Evolutionary conservation across 1,140 invertebrate species (phyloP).

Genomic region (Drosophila triauraria): DNA sequence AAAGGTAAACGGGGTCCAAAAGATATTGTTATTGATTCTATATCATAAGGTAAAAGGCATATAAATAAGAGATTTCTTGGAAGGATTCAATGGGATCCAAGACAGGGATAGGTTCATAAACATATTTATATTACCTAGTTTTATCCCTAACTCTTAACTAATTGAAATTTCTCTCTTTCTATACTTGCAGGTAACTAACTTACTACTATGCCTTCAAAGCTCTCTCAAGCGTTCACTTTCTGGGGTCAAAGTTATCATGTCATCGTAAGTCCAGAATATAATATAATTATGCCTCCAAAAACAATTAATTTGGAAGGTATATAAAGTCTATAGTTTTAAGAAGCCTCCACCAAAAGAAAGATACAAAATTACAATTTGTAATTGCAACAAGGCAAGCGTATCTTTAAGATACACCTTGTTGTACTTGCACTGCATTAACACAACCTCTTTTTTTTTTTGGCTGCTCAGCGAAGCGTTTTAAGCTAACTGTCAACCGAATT

Average conservation of each 20-base stretch:
- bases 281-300: conserved; percentile 50
- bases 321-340: not conserved
- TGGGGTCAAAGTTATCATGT: not conserved
- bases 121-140: not conserved
- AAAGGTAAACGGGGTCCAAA: conserved; percentile 4
- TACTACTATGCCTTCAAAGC: conserved; percentile 8
- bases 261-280: conserved; percentile 44
- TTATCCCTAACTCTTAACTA: not conserved
- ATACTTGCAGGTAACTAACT: conserved; percentile 60
- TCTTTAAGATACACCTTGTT: conserved; percentile 56
- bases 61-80: too few relatives aligned
- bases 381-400: conserved; percentile 72
- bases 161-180: conserved; percentile 7
- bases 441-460: conserved; percentile 17
- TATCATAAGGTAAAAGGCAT: too few relatives aligned
- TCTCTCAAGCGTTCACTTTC: conserved; percentile 20
- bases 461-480: conserved; percentile 53
- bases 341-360: conserved; percentile 6
- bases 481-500: conserved; percentile 59
- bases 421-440: conserved; percentile 55
- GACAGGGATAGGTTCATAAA: too few relatives aligned
- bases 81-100: too few relatives aligned
- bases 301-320: conserved; percentile 52
- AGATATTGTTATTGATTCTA: not conserved
- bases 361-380: conserved; percentile 51